Evolutionary conservation across 2,797 vertebrate species (phyloP).

Genomic region (Lepidocolaptes lacrymiger): DNA sequence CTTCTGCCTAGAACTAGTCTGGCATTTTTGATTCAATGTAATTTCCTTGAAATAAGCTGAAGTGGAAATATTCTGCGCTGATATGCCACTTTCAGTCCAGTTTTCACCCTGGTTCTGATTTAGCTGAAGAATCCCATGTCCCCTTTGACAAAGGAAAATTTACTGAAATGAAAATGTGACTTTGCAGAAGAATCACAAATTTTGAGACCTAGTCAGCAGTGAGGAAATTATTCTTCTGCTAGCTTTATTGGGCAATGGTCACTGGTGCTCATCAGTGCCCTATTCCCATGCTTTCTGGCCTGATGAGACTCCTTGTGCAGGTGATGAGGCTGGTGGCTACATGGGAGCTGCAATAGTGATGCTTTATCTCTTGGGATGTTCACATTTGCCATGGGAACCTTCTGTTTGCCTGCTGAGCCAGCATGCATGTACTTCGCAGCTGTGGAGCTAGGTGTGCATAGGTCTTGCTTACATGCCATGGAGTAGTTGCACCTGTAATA

Average conservation of each 20-base stretch:
- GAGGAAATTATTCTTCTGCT: neutral
- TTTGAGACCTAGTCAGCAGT: neutral
- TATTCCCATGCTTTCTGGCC: neutral
- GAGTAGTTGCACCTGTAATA: neutral
- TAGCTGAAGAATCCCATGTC: neutral
- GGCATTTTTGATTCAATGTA: neutral
- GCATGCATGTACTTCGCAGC: neutral
- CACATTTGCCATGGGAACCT: neutral
- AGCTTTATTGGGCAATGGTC: neutral
- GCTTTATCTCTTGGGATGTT: rapidly evolving
- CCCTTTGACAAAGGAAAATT: neutral
- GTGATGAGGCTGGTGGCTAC: neutral
- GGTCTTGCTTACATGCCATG: neutral
- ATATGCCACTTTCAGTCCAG: neutral
- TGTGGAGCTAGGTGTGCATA: neutral
- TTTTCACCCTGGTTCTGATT: neutral
- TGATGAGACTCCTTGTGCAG: neutral
- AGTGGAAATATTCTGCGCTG: neutral
- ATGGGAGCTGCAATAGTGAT: neutral
- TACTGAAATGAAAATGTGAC: neutral
- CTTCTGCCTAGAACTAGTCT: neutral
- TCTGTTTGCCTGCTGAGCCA: neutral
- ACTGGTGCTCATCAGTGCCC: neutral
- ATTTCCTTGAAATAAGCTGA: neutral
- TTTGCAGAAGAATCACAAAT: neutral